A percentile compares a stretch with the other conserved stretches of the same genome.
phyloP scores from a whole-genome alignment of 2,888 invertebrate genomes.

The Cyclophora punctaria region DNA sequence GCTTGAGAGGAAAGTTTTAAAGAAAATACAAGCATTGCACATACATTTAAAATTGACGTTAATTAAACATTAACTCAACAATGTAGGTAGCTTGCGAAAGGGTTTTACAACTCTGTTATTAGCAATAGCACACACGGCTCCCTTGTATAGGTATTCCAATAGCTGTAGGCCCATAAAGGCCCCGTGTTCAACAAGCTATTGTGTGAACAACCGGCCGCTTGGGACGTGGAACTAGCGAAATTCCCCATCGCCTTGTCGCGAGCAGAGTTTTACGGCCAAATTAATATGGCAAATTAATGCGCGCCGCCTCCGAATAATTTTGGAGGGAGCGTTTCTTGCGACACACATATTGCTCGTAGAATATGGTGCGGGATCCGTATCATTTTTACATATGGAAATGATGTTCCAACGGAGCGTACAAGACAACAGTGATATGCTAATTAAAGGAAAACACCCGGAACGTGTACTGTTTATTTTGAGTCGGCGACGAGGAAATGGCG shows the following conservation, averaged over 20 bases:
- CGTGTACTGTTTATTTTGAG: constrained; percentile 57
- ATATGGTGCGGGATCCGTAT: constrained; percentile 45
- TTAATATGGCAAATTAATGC: constrained; percentile 77
- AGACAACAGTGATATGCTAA: constrained; percentile 73
- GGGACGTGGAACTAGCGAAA: constrained; percentile 67
- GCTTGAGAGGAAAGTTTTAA: constrained; percentile 2
- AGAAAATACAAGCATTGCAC: constrained; percentile 9
- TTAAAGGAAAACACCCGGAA: constrained; percentile 69
- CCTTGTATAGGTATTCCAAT: constrained; percentile 48
- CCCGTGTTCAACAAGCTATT: constrained; percentile 46
- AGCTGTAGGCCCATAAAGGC: constrained; percentile 52
- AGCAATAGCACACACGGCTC: constrained; percentile 51
- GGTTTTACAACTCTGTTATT: constrained; percentile 52
- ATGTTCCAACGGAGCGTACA: constrained; percentile 59
- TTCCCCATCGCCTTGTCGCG: constrained; percentile 67
- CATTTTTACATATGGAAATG: constrained; percentile 75
- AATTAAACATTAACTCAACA: constrained; percentile 32
- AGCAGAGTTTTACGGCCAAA: constrained; percentile 75
- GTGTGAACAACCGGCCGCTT: constrained; percentile 68
- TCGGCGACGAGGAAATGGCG: constrained; percentile 40
- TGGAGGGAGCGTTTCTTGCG: constrained; percentile 63
- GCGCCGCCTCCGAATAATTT: constrained; percentile 71
- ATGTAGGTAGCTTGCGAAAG: constrained; percentile 28
- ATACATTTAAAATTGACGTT: constrained; percentile 17
- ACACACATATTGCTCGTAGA: constrained; percentile 24